Evolutionary conservation across 2,113 vertebrate species (phyloP), one percentile per base, ranked within the genome.

Genomic region (Prunella himalayana): DNA sequence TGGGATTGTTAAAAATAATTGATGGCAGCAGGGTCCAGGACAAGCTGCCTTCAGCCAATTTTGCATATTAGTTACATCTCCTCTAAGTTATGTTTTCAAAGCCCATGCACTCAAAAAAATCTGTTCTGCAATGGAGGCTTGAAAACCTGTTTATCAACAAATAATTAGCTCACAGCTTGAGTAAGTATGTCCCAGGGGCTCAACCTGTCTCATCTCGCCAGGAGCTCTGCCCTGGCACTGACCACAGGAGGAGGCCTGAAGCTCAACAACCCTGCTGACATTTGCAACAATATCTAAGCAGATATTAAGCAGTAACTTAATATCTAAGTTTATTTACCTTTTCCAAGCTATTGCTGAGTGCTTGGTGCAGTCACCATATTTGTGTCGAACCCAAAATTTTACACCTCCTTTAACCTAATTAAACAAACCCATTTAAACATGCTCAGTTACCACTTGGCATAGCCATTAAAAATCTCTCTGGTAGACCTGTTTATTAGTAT

Each of bases 1-100:
- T 42, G 12, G 13, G 7, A 39, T 22, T 86, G 71, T 81, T 91
- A 97, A 94, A 96, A 93, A 93, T 92, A 90, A 73, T 13, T 41
- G 24, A 11, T 78, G 68, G 84, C 30, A 6, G 42, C 50, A 90
- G 30, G 41, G 76, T 31, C 18, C 56, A 60, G 51, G 47, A 68
- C 77, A 22, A n/a, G 35, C 68, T 83, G 65, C 60, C 50, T 86
- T 75, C 56, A 88, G 88, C 75, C 79, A 86, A 80, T 25, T 86
- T 35, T 70, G 69, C 35, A 4, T 86, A 63, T 65, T 77, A 66
- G 47, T 80, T 82, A 86, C 68, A 66, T 39, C 27, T 61, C n/a
- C 63, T 60, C 31, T 76, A 49, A 73, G 42, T 17, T 50, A 37
- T 1, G 0, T 69, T 85, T 91, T 56, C 82, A 85, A 82, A 95